Conservation (phyloP, 2,113 vertebrate genomes). For the Nymphicus hollandicus region DNA sequence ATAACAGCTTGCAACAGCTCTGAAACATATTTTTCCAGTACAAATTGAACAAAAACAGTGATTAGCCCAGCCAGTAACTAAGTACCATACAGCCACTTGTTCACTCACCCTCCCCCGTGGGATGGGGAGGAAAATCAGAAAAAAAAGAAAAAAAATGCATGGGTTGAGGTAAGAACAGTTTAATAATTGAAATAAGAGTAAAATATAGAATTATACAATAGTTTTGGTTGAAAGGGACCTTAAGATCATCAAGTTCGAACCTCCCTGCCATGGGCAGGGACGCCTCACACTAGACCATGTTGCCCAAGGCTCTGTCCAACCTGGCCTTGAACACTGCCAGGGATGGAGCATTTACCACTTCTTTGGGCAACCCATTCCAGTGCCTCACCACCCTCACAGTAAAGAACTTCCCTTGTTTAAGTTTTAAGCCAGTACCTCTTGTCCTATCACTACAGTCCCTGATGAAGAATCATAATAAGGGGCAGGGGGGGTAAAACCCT, state of each 20-base stretch:
- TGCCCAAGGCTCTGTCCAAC: not conserved
- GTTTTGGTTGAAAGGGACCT: not conserved
- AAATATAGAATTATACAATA: not conserved
- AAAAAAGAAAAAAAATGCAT: not conserved
- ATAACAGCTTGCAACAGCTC: not conserved
- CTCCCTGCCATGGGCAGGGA: not conserved
- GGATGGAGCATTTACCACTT: not conserved
- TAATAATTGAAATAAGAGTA: not conserved
- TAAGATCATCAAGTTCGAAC: not conserved
- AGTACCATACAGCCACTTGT: not conserved
- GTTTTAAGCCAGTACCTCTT: not conserved
- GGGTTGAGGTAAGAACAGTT: not conserved
- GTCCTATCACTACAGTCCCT: not conserved
- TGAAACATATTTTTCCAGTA: not conserved
- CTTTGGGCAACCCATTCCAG: not conserved
- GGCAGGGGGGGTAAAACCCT: not conserved
- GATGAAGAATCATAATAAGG: not conserved
- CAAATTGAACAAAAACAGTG: not conserved
- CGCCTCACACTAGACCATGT: not conserved
- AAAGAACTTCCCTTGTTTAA: not conserved
- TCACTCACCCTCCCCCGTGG: not conserved
- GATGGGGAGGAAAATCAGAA: not conserved
- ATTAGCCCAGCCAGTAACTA: not conserved
- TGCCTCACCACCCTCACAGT: not conserved
- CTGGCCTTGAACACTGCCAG: not conserved